Base-by-base conservation (phyloP, 2,797 vertebrate genomes). In the Bothrops alternatus region DNA sequence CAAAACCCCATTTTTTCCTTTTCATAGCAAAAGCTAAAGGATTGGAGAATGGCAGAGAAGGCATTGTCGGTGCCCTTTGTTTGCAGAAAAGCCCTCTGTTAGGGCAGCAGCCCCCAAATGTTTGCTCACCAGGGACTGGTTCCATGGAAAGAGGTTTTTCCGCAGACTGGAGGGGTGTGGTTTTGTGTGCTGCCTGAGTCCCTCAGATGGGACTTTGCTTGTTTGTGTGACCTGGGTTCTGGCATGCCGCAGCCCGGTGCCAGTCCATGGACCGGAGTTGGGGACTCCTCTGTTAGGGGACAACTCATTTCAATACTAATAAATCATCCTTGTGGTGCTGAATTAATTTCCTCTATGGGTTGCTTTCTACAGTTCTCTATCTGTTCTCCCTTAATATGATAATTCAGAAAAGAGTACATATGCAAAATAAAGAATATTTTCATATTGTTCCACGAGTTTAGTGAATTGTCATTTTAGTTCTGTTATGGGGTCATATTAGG, bases 161-260 rank as follows among this genome's bases (percentile, higher is more conserved):
- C 6, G 0, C 1, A 2, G n/a, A 73, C n/a, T 0, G 1, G n/a
- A 37, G n/a, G n/a, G 5, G 14, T 1, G 6, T 3, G n/a, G 65
- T 37, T 73, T 37, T 12, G 1, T 6, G 32, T 73, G 14, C n/a
- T 73, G 65, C n/a, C 65, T 73, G 14, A 4, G 2, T 69, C 28
- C 14, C 6, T 3, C n/a, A n/a, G 28, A 69, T 69, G 14, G 13
- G 4, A 13, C 63, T 69, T 69, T 14, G 2, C 63, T 69, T 69
- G 4, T 69, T 69, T 32, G 63, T 5, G 2, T 5, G 13, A n/a
- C 13, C 63, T 5, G 5, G 28, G 14, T 69, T 69, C 63, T 69
- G 63, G 4, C 28, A 16, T 69, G 28, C 28, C 8, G 4, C 4
- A 0, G 28, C 65, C n/a, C 7, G 14, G 14, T 18, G n/a, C 14